A percentile compares a stretch with the other conserved stretches of the same genome.
Conservation (phyloP, 2,888 invertebrate species). For the Tachina lurida region DNA sequence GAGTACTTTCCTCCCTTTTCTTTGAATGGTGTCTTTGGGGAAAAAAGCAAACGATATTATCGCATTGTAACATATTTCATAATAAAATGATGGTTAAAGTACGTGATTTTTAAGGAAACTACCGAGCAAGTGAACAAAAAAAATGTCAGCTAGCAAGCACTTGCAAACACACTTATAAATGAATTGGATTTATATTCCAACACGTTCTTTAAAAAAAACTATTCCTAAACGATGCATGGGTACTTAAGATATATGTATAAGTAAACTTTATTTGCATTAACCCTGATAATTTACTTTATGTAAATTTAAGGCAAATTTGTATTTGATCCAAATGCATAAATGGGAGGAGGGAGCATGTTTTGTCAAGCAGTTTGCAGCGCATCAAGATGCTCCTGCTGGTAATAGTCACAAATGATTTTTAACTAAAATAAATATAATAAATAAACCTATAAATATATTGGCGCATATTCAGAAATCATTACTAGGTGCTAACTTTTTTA, state of each 20-base stretch:
- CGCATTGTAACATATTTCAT: conserved; percentile 73
- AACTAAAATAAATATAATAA: no score
- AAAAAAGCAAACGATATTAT: conserved; percentile 67
- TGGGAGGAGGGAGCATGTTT: no score
- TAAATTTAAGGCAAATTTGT: conserved; percentile 9
- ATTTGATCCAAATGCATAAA: no score
- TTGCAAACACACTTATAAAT: neutral
- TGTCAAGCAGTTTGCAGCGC: no score
- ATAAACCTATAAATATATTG: no score
- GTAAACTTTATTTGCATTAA: conserved; percentile 60
- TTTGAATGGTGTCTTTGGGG: conserved; percentile 43
- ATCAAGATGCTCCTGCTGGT: no score
- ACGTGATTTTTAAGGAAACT: conserved; percentile 73
- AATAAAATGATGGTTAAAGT: conserved; percentile 73
- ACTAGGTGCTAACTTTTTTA: no score
- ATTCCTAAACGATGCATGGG: conserved; percentile 52
- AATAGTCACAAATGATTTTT: no score
- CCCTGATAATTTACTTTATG: conserved; percentile 50
- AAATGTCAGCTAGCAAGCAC: conserved; percentile 33
- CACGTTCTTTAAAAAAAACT: conserved; percentile 42
- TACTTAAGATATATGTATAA: conserved; percentile 29
- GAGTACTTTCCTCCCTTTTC: neutral
- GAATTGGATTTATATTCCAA: neutral
- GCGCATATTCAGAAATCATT: no score
- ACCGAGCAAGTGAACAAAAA: conserved; percentile 57